Evolutionary conservation across 2,797 vertebrate species (phyloP).

Genomic region (Tarsius wallacei): DNA sequence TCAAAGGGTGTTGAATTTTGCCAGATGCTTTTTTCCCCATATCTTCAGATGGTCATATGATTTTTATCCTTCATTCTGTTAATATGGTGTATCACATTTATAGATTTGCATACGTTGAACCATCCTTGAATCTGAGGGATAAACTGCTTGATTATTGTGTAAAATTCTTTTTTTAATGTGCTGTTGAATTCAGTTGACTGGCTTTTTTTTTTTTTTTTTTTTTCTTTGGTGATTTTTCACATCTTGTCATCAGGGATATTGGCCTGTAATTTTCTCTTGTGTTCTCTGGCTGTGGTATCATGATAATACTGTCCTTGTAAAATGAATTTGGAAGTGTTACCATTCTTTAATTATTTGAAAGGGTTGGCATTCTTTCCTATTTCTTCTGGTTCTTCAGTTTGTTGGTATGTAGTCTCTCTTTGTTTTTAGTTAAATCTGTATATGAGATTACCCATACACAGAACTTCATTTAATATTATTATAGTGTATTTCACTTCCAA

Average conservation of each 20-base stretch:
- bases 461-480: not conserved
- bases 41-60: not conserved
- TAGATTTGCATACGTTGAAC: not conserved
- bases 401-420: not conserved
- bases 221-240: no score
- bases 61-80: not conserved
- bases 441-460: not conserved
- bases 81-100: not conserved
- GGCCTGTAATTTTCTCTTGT: not conserved
- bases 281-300: not conserved
- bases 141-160: not conserved
- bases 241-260: not conserved
- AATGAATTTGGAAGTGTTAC: not conserved
- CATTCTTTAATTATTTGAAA: not conserved
- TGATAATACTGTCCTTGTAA: not conserved
- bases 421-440: not conserved
- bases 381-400: not conserved
- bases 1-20: not conserved
- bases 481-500: constrained; percentile 22
- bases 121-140: not conserved
- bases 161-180: not conserved
- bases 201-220: not conserved
- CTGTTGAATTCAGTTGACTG: not conserved
- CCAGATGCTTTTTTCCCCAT: not conserved
- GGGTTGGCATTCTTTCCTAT: not conserved